phyloP scores from a whole-genome alignment of 2,797 vertebrate genomes.

The Falco biarmicus region DNA sequence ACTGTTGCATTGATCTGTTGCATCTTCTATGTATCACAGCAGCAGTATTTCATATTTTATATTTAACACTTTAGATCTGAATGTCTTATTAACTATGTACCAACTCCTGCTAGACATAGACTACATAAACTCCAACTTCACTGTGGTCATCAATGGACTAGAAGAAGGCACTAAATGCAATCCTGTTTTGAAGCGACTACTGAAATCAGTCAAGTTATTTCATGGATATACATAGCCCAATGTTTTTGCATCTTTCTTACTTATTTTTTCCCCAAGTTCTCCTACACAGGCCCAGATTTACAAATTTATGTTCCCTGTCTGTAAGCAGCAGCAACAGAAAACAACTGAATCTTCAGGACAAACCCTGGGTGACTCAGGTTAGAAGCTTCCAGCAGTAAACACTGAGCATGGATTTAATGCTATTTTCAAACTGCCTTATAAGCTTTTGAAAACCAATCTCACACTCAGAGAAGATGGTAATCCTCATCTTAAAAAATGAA shows the following conservation, averaged over 20 bases:
- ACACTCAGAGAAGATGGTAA: background rate
- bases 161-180: background rate
- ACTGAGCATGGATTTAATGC: background rate
- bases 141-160: background rate
- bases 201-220: background rate
- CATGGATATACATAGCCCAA: background rate
- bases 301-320: conserved; percentile 49
- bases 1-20: background rate
- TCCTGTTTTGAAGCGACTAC: background rate
- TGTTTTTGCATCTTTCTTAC: conserved; percentile 4
- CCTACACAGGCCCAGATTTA: conserved; percentile 56
- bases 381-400: background rate
- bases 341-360: conserved; percentile 60
- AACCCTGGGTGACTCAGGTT: conserved; percentile 44
- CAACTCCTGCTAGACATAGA: background rate
- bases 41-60: background rate
- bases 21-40: accelerated
- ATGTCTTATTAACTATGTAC: background rate
- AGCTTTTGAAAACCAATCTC: background rate
- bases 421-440: conserved; percentile 11
- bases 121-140: background rate
- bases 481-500: background rate
- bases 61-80: background rate
- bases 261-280: conserved; percentile 66
- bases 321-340: conserved; percentile 65